Percentiles rank a stretch among this genome's conserved stretches.
These are phyloP conservation scores for Platyrinchus mystaceus DNA, from an alignment of 2,797 vertebrate species.

Conservation along the genomic window DNA sequence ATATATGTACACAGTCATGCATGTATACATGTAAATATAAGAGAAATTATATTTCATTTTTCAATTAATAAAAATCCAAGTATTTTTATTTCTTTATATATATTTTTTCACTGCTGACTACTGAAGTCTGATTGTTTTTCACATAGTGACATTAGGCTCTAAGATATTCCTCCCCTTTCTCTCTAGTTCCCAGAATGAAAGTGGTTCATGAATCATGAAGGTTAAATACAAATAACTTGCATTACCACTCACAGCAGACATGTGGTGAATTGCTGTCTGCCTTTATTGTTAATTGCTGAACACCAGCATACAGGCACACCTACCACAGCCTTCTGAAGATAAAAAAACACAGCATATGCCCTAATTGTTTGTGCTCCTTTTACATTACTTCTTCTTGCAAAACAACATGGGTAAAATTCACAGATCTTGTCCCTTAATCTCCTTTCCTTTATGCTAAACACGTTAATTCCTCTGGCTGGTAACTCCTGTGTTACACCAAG, in stretches of 20 bases:
- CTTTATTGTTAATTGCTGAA: conserved; percentile 44
- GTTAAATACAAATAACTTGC: conserved; percentile 46
- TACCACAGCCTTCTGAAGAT: conserved; percentile 1
- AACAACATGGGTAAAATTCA: background rate
- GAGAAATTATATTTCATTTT: background rate
- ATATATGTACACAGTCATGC: background rate
- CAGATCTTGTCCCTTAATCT: background rate
- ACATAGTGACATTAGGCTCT: background rate
- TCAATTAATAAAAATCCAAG: background rate
- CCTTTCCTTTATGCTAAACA: background rate
- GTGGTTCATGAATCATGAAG: conserved; percentile 24
- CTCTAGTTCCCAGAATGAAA: background rate
- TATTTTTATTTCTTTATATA: background rate
- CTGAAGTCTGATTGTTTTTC: background rate
- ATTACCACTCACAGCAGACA: conserved; percentile 11
- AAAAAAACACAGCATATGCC: conserved; percentile 14
- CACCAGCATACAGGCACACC: background rate
- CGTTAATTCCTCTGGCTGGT: background rate
- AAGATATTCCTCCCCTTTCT: background rate
- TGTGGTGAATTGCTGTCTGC: conserved; percentile 55
- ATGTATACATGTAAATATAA: background rate
- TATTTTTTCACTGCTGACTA: background rate
- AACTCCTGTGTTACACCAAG: background rate
- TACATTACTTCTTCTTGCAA: background rate
- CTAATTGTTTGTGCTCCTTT: background rate